These are phyloP conservation scores for Stegophylla sp. DNA, from an alignment of 2,888 invertebrate genomes.

Conservation along the genomic window DNA sequence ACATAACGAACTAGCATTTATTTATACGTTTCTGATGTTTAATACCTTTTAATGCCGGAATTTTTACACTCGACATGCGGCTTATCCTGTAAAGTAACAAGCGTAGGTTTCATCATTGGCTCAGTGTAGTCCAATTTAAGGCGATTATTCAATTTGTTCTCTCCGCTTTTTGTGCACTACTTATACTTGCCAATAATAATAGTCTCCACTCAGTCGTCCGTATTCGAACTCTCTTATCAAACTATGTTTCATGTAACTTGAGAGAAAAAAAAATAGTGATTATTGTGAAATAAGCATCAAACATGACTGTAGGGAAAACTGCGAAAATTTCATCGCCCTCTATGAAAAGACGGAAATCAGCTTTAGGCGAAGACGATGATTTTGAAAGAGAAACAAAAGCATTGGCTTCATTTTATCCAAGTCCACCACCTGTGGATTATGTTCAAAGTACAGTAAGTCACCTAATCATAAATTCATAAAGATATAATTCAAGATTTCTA, in stretches of 20 bases:
- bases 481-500: background rate
- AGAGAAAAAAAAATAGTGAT: background rate
- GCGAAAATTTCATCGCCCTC: conserved; percentile 53
- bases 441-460: conserved; percentile 51
- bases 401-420: conserved; percentile 51
- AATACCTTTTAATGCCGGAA: conserved; percentile 23
- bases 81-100: conserved; percentile 33
- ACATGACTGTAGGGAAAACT: conserved; percentile 55
- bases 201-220: background rate
- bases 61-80: conserved; percentile 19
- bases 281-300: conserved; percentile 2
- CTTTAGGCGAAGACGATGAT: conserved; percentile 41
- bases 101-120: conserved; percentile 54
- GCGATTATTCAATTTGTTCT: conserved; percentile 55
- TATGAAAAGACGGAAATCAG: conserved; percentile 50
- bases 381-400: conserved; percentile 41
- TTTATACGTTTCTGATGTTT: conserved; percentile 15
- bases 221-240: background rate
- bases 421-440: conserved; percentile 51
- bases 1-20: background rate
- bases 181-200: conserved; percentile 42
- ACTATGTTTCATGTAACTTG: background rate
- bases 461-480: background rate
- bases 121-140: conserved; percentile 57
- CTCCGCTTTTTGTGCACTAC: conserved; percentile 22